phyloP scores from a whole-genome alignment of 2,888 invertebrate genomes.

The Marronus borbonicus region DNA sequence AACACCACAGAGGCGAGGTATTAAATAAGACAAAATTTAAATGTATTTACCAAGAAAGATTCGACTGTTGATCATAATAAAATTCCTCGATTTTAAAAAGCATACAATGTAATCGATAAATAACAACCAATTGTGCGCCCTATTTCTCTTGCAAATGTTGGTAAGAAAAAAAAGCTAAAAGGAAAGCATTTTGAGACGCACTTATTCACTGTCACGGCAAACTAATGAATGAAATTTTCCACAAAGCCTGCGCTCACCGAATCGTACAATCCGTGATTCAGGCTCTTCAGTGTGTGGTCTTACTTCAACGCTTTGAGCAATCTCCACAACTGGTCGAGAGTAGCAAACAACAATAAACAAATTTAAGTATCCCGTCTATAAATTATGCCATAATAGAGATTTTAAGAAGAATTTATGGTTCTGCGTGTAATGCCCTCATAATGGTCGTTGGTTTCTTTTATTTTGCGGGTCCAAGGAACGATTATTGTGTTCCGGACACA shows the following conservation, averaged over 20 bases:
- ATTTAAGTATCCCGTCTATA: slow-evolving; percentile 37
- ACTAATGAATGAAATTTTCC: slow-evolving; percentile 35
- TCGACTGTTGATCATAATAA: no score
- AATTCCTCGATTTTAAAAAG: no score
- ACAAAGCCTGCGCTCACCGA: not conserved
- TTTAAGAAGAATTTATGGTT: slow-evolving; percentile 52
- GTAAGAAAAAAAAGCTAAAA: not conserved
- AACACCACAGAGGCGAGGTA: no score
- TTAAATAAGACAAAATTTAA: no score
- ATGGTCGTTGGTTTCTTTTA: slow-evolving; percentile 29
- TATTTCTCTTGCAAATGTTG: no score
- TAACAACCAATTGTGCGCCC: no score
- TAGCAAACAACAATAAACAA: slow-evolving; percentile 33
- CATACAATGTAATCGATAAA: no score
- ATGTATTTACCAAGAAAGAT: no score
- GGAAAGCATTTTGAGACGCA: not conserved
- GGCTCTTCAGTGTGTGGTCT: slow-evolving; percentile 31
- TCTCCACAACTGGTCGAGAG: slow-evolving; percentile 15
- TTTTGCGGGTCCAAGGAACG: slow-evolving; percentile 5
- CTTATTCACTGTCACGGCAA: not conserved
- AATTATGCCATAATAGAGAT: slow-evolving; percentile 49
- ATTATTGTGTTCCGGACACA: slow-evolving; percentile 38
- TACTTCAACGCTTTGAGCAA: slow-evolving; percentile 7
- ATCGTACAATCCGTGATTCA: not conserved
- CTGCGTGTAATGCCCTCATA: slow-evolving; percentile 45